Evolutionary conservation across 37 sponge, comb jelly and placozoan genomes (phyloP), one percentile per base, ranked within the genome.

Genomic region (Axinella damicornis): DNA sequence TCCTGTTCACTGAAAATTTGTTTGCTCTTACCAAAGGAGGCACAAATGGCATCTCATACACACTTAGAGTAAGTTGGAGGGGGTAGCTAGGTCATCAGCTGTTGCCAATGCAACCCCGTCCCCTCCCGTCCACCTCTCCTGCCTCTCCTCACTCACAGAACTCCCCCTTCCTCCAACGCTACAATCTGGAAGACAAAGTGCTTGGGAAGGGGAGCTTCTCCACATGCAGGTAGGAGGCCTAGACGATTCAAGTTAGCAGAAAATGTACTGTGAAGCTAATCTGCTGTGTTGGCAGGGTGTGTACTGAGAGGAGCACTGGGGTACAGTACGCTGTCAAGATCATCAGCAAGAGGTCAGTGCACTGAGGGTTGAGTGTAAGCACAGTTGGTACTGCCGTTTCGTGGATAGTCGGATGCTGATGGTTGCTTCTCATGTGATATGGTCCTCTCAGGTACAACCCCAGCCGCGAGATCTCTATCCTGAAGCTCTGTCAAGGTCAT

Each of bases 281-380:
- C 54, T 52, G 34, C 18, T 63, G 20, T 84, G 41, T 69, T 30
- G 76, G 52, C 70, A 97, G 91, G 36, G 71, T 60, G 53, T 98
- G 98, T 67, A 88, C 67, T 0, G 89, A 95, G 71, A 95, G 65
- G 74, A 82, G 40, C 27, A 92, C 92, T 41, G 92, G 90, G 0
- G 57, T n/a, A 13, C 88, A 93, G 39, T 98, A 82, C 83, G 98
- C 98, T 27, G 98, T 98, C 57, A 98, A 98, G 89, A 98, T 98
- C 21, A 79, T 98, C 71, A 98, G 98, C 67, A 93, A 66, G 46
- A 84, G 92, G 92, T 91, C 24, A 58, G 85, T 35, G 24, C 31
- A 33, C 22, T 66, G 33, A n/a, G 33, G n/a, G n/a, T n/a, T n/a
- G n/a, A n/a, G n/a, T n/a, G n/a, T n/a, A n/a, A n/a, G n/a, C n/a